These are phyloP conservation scores for Eucriotettix oculatus DNA, from an alignment of 2,888 invertebrate species.

Conservation along the genomic window DNA sequence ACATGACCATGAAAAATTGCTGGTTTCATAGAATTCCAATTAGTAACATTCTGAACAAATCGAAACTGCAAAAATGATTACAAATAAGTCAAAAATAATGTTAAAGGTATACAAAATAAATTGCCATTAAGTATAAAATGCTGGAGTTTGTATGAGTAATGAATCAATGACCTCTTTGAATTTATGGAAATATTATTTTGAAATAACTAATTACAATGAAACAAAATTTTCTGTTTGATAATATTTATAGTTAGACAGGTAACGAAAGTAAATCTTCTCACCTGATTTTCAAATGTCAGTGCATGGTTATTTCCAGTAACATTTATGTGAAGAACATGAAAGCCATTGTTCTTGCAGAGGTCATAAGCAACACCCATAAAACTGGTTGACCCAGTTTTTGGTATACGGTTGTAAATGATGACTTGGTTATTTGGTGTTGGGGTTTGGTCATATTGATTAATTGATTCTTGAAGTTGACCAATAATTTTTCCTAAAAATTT, in stretches of 20 bases:
- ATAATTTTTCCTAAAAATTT: no score
- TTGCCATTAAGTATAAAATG: no score
- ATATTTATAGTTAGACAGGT: no score
- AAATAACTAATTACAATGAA: no score
- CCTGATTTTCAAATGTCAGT: slow-evolving; percentile 84
- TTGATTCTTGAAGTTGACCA: no score
- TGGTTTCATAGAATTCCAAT: slow-evolving; percentile 80
- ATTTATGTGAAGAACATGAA: slow-evolving; percentile 85
- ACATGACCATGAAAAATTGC: slow-evolving; percentile 96
- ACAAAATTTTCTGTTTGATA: no score
- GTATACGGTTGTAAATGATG: slow-evolving; percentile 88
- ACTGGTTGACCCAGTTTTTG: slow-evolving; percentile 94
- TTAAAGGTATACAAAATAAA: no score
- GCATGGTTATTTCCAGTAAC: slow-evolving; percentile 90
- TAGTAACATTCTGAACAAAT: slow-evolving; percentile 79
- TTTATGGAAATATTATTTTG: no score
- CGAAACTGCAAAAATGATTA: slow-evolving; percentile 30
- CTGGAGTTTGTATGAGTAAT: no score
- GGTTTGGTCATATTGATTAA: no score
- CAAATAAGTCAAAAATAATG: no score
- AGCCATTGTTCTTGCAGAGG: slow-evolving; percentile 38
- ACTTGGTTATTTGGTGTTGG: slow-evolving; percentile 24
- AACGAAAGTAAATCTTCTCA: slow-evolving; percentile 16
- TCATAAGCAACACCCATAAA: slow-evolving; percentile 79
- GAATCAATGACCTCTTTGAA: no score